Base-by-base conservation (phyloP, 2,797 vertebrate genomes). In the Enteromius thamalakanensis region DNA sequence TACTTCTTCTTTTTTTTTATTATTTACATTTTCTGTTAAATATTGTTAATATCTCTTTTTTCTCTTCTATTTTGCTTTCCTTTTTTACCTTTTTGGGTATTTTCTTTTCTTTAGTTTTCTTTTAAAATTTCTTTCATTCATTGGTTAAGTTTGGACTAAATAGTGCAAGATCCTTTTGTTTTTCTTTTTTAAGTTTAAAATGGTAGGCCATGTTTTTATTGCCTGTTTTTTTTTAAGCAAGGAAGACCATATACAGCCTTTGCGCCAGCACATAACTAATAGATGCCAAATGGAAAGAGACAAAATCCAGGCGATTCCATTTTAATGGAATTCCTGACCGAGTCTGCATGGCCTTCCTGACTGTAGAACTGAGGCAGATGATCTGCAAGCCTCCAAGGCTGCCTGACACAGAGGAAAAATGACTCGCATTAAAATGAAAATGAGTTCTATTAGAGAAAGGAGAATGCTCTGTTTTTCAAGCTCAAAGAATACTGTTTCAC, bases 361-460 rank as follows among this genome's bases (percentile, higher is more conserved):
- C 53, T 55, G 23, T 68, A 80, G 51, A 51, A 70, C 60, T 47
- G 37, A 78, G 81, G 86, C 68, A 81, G 80, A 69, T 45, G n/a
- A 83, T 85, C 75, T 83, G 87, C 81, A 64, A 84, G 72, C 81
- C 84, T 85, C 81, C 76, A 79, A 87, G 83, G 81, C 68, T 83
- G 79, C 40, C 85, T 86, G 86, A 85, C 86, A 85, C 68, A 58
- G 75, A 79, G 85, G 85, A 87, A 84, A 86, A 86, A 89, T 87
- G 71, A 80, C 81, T 86, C 42, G 37, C 83, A 87, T 85, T 87
- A 86, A 89, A 87, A 87, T 82, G 83, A 86, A 86, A 87, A 87
- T 87, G 79, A 86, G 79, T 75, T 83, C 75, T 83, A 86, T 85
- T 89, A 86, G 81, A 86, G 70, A 64, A 84, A 71, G 76, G 32